Conservation (phyloP, 1,140 invertebrate genomes). For the Drosophila ercepeae region DNA sequence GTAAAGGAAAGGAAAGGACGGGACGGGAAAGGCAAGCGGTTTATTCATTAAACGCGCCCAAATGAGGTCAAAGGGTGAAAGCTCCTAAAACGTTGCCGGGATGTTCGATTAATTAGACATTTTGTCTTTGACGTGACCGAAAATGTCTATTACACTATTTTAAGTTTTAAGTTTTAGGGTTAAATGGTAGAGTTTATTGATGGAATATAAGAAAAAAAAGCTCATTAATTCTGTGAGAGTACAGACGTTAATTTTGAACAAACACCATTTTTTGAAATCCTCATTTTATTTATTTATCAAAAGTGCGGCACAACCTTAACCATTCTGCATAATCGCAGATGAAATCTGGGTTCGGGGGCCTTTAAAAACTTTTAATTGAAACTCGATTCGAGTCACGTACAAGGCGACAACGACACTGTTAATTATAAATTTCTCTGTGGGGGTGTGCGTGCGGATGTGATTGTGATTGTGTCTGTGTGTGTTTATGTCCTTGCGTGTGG, state of each 20-base stretch:
- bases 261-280: neutral
- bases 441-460: neutral
- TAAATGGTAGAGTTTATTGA: too few relatives aligned
- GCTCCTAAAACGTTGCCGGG: slow-evolving; percentile 7
- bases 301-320: neutral
- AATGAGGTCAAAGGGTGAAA: slow-evolving; percentile 49
- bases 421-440: slow-evolving; percentile 51
- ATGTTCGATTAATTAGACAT: slow-evolving; percentile 73
- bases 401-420: slow-evolving; percentile 43
- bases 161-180: too few relatives aligned
- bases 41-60: slow-evolving; percentile 52
- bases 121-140: slow-evolving; percentile 9
- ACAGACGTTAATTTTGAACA: neutral
- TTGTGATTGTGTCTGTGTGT: neutral
- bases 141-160: neutral
- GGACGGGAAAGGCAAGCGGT: slow-evolving; percentile 5
- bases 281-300: neutral
- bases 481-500: neutral
- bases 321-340: slow-evolving; percentile 34
- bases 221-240: neutral
- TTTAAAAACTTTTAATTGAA: slow-evolving; percentile 58
- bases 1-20: neutral
- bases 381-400: slow-evolving; percentile 22
- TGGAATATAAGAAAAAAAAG: neutral
- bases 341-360: slow-evolving; percentile 1